Evolutionary conservation across 92 coral and sea anemone genomes (phyloP), one percentile per base, ranked within the genome.

Genomic region (Muricea muricata): DNA sequence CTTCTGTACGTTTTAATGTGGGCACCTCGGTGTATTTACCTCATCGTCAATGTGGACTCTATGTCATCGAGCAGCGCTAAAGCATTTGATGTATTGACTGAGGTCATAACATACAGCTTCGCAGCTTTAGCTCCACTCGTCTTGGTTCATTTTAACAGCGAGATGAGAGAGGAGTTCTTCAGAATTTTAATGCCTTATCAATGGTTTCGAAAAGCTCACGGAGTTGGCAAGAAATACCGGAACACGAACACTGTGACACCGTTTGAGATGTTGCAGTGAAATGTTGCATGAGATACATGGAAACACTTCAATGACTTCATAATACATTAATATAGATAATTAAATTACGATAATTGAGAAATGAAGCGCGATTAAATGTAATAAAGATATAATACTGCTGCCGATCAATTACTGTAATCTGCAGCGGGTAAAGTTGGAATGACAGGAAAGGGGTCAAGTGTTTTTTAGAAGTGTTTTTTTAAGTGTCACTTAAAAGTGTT

Each of bases 81-180:
- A 33, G 55, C 83, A 6, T 78, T 78, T 25, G 83, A 78, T 78
- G 83, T 78, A 4, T 71, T 78, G 31, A 78, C 83, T 21, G 83
- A 78, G 30, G 54, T 78, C 9, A 55, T 23, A 32, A 78, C 83
- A 52, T 78, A 78, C 17, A 78, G 83, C 35, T 78, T 78, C 54
- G 83, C 83, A 50, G 83, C 71, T 12, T 29, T 78, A 29, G 83
- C 65, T 2, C 83, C 83, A n/a, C 26, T 78, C 5, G 83, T 78
- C 15, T 33, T 78, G 45, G 83, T 78, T 28, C 71, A 78, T 58
- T 78, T 78, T 58, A 78, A 78, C 65, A 35, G 71, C 4, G 83
- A 78, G 34, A 78, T 78, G 45, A 56, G 83, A 40, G 83, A 78
- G 35, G 83, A 78, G 70, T 78, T 78, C 71, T 78, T 78, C 83